Evolutionary conservation across 2,797 vertebrate genomes (phyloP).

Genomic region (Falco peregrinus): DNA sequence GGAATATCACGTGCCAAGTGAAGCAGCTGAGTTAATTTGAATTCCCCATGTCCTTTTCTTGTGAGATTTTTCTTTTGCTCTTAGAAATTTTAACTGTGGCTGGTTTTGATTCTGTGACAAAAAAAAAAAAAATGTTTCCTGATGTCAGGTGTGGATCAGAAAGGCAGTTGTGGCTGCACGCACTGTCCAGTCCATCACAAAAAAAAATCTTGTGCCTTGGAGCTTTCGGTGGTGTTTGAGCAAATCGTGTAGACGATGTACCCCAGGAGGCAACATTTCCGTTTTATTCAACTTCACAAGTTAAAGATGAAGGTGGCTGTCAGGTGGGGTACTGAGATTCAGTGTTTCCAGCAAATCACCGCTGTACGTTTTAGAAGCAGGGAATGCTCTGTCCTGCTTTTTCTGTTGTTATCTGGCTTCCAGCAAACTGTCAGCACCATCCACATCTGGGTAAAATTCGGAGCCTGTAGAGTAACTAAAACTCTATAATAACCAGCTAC

Average conservation of each 20-base stretch:
- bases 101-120: neutral
- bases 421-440: conserved; percentile 2
- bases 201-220: neutral
- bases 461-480: neutral
- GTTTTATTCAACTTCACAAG: conserved; percentile 42
- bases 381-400: neutral
- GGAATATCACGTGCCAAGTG: neutral
- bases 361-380: neutral
- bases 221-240: conserved; percentile 36
- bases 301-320: conserved; percentile 36
- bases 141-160: neutral
- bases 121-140: neutral
- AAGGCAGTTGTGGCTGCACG: neutral
- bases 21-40: conserved; percentile 24
- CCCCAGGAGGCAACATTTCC: conserved; percentile 41
- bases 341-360: conserved; percentile 18
- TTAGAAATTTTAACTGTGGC: neutral
- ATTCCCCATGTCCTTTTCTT: neutral
- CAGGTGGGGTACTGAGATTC: conserved; percentile 25
- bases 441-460: neutral
- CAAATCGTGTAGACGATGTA: conserved; percentile 20
- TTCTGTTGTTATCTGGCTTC: conserved; percentile 1
- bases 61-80: neutral
- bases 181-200: neutral
- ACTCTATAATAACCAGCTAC: neutral